Conservation (phyloP, 2,797 vertebrate species). For the Melanotaenia trifasciata region DNA sequence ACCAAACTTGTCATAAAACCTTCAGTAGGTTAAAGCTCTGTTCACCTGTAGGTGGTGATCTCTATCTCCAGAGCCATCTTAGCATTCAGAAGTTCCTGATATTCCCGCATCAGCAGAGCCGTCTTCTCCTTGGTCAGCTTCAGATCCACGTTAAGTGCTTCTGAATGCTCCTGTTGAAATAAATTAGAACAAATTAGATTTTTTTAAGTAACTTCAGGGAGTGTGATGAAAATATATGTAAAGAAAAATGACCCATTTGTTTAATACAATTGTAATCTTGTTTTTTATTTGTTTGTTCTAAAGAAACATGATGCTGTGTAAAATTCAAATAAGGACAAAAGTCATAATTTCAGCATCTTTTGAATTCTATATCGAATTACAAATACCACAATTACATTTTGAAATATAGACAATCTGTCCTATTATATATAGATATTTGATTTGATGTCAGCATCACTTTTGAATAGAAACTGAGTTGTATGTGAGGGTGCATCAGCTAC, state of each 20-base stretch:
- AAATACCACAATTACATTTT: not conserved
- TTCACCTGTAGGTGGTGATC: slow-evolving; percentile 86
- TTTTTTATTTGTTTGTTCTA: no score
- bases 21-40: not conserved
- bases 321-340: no score
- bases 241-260: not conserved
- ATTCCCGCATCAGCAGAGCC: slow-evolving; percentile 81
- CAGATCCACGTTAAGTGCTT: slow-evolving; percentile 74
- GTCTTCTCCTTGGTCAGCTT: slow-evolving; percentile 84
- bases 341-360: no score
- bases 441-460: not conserved
- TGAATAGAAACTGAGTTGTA: not conserved
- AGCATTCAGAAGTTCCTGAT: slow-evolving; percentile 84
- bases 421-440: not conserved
- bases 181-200: not conserved
- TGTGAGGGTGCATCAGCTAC: slow-evolving; percentile 23
- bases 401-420: no score
- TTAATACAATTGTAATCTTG: not conserved
- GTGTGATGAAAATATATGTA: not conserved
- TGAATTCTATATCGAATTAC: not conserved
- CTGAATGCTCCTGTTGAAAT: slow-evolving; percentile 72
- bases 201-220: not conserved
- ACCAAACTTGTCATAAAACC: not conserved
- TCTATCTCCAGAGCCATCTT: slow-evolving; percentile 88
- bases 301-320: no score